These are phyloP conservation scores for Andrena trimmerana DNA, from an alignment of 2,888 invertebrate genomes.

Conservation along the genomic window DNA sequence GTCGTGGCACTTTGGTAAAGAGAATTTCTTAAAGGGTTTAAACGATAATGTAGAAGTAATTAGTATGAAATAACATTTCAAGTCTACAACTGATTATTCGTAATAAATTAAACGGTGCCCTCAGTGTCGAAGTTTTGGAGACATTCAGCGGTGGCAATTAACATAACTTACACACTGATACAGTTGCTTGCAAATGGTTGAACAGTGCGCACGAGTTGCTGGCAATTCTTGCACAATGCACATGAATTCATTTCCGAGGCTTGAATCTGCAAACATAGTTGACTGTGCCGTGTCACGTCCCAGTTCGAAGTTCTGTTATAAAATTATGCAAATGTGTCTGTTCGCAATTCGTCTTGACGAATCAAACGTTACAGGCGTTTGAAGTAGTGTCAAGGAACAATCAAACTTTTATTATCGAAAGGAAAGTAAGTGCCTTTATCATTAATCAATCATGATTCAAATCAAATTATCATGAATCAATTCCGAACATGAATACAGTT, in stretches of 20 bases:
- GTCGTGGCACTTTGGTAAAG: too few species aligned
- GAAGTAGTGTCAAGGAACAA: too few species aligned
- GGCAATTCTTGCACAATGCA: background rate
- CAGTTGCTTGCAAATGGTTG: conserved; percentile 2
- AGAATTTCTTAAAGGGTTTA: too few species aligned
- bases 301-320: conserved; percentile 15
- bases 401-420: too few species aligned
- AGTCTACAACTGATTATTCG: background rate
- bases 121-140: background rate
- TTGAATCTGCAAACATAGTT: conserved; percentile 25
- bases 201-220: conserved; percentile 2
- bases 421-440: too few species aligned
- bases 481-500: too few species aligned
- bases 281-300: background rate
- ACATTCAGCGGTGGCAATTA: background rate
- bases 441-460: too few species aligned
- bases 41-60: background rate
- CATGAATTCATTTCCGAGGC: conserved; percentile 16
- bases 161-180: conserved; percentile 1
- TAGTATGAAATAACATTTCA: background rate
- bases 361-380: background rate
- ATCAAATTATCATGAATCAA: too few species aligned
- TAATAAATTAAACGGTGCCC: background rate
- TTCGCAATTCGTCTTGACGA: conserved; percentile 19
- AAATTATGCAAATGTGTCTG: conserved; percentile 14